Evolutionary conservation across 1,140 invertebrate genomes (phyloP).

Genomic region (Lamellibrachia luymesi): DNA sequence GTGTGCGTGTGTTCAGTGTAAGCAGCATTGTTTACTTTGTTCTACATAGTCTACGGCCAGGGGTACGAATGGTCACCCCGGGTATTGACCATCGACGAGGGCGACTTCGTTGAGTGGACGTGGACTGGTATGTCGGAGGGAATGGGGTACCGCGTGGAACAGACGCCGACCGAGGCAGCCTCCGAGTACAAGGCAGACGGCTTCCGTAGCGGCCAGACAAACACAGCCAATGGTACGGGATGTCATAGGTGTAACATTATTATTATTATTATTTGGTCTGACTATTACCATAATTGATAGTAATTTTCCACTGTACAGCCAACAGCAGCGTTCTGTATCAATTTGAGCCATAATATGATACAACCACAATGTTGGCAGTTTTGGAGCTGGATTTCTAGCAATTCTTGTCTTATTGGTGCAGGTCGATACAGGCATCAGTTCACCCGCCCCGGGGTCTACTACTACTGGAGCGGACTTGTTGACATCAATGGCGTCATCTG

Average conservation of each 20-base stretch:
- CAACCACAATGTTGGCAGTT: no score
- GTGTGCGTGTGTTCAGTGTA: neutral
- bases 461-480: constrained; percentile 18
- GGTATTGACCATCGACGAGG: neutral
- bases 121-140: neutral
- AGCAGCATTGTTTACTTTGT: neutral
- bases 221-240: constrained; percentile 12
- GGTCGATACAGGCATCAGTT: constrained; percentile 9
- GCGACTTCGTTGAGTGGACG: constrained; percentile 12
- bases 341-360: no score
- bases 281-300: no score
- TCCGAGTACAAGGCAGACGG: neutral
- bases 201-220: constrained; percentile 8
- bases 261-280: neutral
- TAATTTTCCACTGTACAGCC: no score
- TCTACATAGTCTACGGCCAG: neutral
- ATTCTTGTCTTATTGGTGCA: neutral
- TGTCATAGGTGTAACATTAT: neutral
- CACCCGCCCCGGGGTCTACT: neutral
- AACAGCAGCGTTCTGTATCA: no score
- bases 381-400: no score
- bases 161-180: neutral
- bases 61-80: constrained; percentile 16
- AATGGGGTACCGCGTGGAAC: constrained; percentile 13
- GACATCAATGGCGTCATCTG: neutral